Evolutionary conservation across 92 coral and sea anemone species (phyloP), one percentile per base, ranked within the genome.

Genomic region (Palythoa grandis): DNA sequence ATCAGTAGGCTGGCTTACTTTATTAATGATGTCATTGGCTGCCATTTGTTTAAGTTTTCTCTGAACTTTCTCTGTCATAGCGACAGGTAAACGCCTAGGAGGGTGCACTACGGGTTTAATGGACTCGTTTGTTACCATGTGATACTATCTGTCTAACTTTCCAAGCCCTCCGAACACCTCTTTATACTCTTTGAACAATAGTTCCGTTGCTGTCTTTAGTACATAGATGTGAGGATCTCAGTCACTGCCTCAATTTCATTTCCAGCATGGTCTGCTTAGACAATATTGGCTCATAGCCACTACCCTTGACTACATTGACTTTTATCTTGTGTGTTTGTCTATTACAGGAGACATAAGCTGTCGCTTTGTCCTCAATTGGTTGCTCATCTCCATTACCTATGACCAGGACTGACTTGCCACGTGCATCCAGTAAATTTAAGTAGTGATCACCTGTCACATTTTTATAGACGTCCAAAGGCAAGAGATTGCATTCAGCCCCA

Each of bases 341-440:
- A 71, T 77, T 79, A 37, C 56, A 89, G 56, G 77, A 22, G 11
- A 37, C 86, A 76, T 76, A 63, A 54, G 86, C 3, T 8, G 74
- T 86, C 9, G 86, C 89, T 48, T 85, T 69, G 73, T 83, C 92
- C 83, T 72, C 92, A 7, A 52, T 79, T 22, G 90, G 90, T 60
- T 86, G 92, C 13, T 89, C 90, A 16, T 89, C 19, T 17, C 92
- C 92, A 79, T 86, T 86, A 52, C 90, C 90, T 40, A 89, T 48
- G 35, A 78, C 47, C 69, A 89, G 54, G 38, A 72, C 90, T 57
- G 90, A 89, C 87, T 79, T 87, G 65, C 73, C 83, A 82, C 83
- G 65, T 8, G 83, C 76, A 56, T 82, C 66, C 29, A 86, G 79
- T 69, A 54, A 77, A 19, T 77, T 86, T 35, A 69, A 86, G 56